Evolutionary conservation across 92 coral and sea anemone species (phyloP).

Genomic region (Heliopora coerulea): DNA sequence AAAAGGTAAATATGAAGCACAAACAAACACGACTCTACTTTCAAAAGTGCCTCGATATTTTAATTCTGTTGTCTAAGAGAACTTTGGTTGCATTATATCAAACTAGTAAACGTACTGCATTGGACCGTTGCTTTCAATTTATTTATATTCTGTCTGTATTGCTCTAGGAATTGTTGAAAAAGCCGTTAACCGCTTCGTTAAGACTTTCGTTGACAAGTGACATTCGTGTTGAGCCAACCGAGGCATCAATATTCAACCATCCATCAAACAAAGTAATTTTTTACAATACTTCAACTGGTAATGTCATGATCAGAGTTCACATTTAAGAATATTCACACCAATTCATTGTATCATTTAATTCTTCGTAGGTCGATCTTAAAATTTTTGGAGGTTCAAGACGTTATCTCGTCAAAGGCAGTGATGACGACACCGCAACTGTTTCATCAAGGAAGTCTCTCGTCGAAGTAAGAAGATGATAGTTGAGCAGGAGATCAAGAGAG

Average conservation of each 20-base stretch:
- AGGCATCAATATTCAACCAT: constrained; percentile 81
- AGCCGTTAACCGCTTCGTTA: constrained; percentile 68
- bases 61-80: no score
- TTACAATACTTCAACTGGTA: no score
- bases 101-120: no score
- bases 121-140: neutral
- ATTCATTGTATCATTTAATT: neutral
- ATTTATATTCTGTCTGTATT: neutral
- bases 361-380: constrained; percentile 60
- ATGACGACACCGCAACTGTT: constrained; percentile 61
- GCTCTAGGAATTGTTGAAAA: constrained; percentile 64
- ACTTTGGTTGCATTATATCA: no score
- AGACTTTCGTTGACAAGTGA: constrained; percentile 83
- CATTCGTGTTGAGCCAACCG: constrained; percentile 70
- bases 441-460: constrained; percentile 7
- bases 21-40: neutral
- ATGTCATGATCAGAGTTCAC: no score
- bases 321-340: no score
- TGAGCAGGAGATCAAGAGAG: no score
- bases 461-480: constrained; percentile 10
- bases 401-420: constrained; percentile 94
- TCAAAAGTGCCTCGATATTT: no score
- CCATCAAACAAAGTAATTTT: constrained; percentile 71
- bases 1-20: neutral
- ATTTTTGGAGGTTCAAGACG: constrained; percentile 96